A percentile compares a stretch with the other conserved stretches of the same genome.
These are phyloP conservation scores for Drosophila nr. medialis DNA, from an alignment of 2,888 invertebrate species.

Conservation along the genomic window DNA sequence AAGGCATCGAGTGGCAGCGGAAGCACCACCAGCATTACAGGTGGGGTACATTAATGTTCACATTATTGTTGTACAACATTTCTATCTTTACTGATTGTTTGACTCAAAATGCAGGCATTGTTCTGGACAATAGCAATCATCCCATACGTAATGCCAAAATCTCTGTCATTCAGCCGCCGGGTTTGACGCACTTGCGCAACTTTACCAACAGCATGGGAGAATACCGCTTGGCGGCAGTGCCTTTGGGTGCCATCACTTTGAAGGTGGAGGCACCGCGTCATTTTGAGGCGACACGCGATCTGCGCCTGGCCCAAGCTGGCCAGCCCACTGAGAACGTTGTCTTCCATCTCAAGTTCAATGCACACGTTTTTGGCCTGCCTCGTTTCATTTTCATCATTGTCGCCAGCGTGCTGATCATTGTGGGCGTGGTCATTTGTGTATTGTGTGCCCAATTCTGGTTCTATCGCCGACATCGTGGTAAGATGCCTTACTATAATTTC, in stretches of 20 bases:
- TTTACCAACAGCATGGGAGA: slow-evolving; percentile 81
- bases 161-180: slow-evolving; percentile 84
- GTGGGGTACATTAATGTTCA: neutral
- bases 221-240: slow-evolving; percentile 75
- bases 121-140: slow-evolving; percentile 87
- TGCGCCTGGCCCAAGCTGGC: slow-evolving; percentile 81
- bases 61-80: neutral
- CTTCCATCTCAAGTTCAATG: slow-evolving; percentile 89
- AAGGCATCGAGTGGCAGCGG: slow-evolving; percentile 6
- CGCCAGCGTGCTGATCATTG: slow-evolving; percentile 86
- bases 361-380: slow-evolving; percentile 90
- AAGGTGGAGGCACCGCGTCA: slow-evolving; percentile 87
- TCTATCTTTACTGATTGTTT: neutral
- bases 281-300: slow-evolving; percentile 84
- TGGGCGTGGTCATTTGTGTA: slow-evolving; percentile 75
- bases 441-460: slow-evolving; percentile 81
- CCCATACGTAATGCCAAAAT: slow-evolving; percentile 86
- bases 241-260: slow-evolving; percentile 85
- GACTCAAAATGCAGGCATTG: slow-evolving; percentile 85
- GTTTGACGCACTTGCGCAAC: slow-evolving; percentile 79
- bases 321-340: slow-evolving; percentile 87
- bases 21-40: slow-evolving; percentile 55
- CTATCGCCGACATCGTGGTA: slow-evolving; percentile 69
- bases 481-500: slow-evolving; percentile 83
- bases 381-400: slow-evolving; percentile 91